Evolutionary conservation across 2,797 vertebrate species (phyloP), one percentile per base, ranked within the genome.

Genomic region (Pipistrellus nathusii): DNA sequence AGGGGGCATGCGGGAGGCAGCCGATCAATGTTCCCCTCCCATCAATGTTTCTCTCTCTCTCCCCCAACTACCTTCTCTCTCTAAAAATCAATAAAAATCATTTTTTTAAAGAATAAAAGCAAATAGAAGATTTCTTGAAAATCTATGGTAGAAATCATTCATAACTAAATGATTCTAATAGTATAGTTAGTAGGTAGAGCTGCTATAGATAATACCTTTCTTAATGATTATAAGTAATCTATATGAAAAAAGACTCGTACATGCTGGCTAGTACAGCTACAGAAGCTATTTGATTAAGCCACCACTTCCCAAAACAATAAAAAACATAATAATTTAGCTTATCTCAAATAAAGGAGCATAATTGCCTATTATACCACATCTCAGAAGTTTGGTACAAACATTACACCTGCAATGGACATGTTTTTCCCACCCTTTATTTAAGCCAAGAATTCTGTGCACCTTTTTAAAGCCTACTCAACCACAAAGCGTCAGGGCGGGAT

Each of bases 351-450:
- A 93, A 64, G 17, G 1, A 51, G 3, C 7, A 7, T 35, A 81
- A 64, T 48, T 78, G 81, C 62, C 41, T 75, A 30, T 25, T 64
- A 87, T 23, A 73, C 1, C 38, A 83, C 13, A 27, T 48, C 57
- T 94, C 46, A 91, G 51, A 94, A 90, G 38, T 85, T 71, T 78
- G 23, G 18, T 82, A 51, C 92, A 66, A 92, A 64, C 20, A 64
- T 81, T 72, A 55, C 3, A 82, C 5, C 32, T 32, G 59, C 83
- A 83, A 30, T 44, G 3, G 72, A 38, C 38, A 48, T 69, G 6
- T 11, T 66, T 41, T 64, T 66, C 23, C 14, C 88, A 57, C 53
- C 12, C 48, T 83, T 87, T 76, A 77, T 27, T 55, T 93, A 85
- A 93, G 27, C 20, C 76, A 89, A 23, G 25, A 55, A 83, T 15